A percentile compares a stretch with the other conserved stretches of the same genome.
Conservation (phyloP, 2,113 vertebrate species). For the Lagopus leucura region DNA sequence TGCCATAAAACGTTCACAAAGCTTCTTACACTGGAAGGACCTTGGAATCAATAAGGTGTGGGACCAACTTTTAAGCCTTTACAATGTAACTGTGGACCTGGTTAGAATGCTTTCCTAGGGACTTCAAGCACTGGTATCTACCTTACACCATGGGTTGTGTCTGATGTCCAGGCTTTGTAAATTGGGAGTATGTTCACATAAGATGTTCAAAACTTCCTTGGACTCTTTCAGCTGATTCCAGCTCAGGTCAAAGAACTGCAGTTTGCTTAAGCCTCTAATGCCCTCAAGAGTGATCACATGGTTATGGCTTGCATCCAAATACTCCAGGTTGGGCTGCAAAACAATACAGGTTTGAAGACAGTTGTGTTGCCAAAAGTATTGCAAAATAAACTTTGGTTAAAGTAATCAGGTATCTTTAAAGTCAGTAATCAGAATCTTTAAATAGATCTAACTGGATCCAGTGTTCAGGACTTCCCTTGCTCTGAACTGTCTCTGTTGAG, state of each 20-base stretch:
- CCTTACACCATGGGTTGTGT: conserved; percentile 83
- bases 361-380: neutral
- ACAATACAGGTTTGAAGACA: neutral
- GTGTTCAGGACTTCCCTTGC: neutral
- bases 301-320: conserved; percentile 85
- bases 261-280: conserved; percentile 75
- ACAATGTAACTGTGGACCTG: too few species aligned
- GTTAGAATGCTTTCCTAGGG: neutral
- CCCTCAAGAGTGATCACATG: conserved; percentile 79
- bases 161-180: conserved; percentile 78
- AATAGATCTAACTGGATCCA: neutral
- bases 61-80: neutral
- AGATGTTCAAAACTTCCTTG: conserved; percentile 74
- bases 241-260: conserved; percentile 83
- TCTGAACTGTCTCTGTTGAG: neutral
- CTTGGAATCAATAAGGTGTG: neutral
- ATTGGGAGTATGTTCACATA: conserved; percentile 77
- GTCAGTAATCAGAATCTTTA: neutral
- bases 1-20: neutral
- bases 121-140: neutral
- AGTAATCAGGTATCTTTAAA: neutral
- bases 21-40: neutral
- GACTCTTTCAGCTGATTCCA: conserved; percentile 84
- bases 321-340: conserved; percentile 81
- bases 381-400: neutral